Evolutionary conservation across 2,888 invertebrate genomes (phyloP), one percentile per base, ranked within the genome.

Genomic region (Pseudococcus longispinus): DNA sequence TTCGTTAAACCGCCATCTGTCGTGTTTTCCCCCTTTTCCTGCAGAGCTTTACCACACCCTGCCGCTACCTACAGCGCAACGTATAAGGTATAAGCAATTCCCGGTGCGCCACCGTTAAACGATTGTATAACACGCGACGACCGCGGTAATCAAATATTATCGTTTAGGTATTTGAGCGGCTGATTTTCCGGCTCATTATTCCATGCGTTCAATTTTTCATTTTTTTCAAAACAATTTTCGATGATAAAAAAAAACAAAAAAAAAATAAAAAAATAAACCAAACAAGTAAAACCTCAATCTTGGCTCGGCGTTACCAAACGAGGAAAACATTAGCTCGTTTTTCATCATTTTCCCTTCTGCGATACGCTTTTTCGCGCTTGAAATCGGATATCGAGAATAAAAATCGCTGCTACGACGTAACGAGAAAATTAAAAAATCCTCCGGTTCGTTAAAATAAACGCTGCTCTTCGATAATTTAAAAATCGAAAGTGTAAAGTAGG

Each of bases 121-220:
- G 77, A 80, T 80, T 42, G 77, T 37, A 80, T 80, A 80, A 80
- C 77, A 80, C 77, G 77, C 77, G 37, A 80, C 77, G 37, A 80
- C 77, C 37, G 42, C 42, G 37, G 77, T 80, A 80, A 80, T 80
- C 77, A 80, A 80, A 80, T 80, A 80, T 80, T 80, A 80, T 80
- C 37, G 37, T 80, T 23, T 80, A 42, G 37, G 77, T 77, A 80
- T 80, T 37, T 37, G 77, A 80, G 42, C 77, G 37, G 77, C 42
- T 80, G 77, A 80, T 80, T 80, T 80, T 80, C 77, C 77, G 77
- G 77, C 77, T 80, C 77, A 80, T 80, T 80, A 80, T 80, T 80
- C 42, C 77, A 80, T 80, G 42, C 77, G 77, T 80, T 80, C 42
- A 80, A 42, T 80, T 80, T 80, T 80, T 80, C 77, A 80, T 42